A percentile compares a stretch with the other conserved stretches of the same genome.
phyloP scores from a whole-genome alignment of 2,113 vertebrate genomes.

The Dasyprocta punctata region DNA sequence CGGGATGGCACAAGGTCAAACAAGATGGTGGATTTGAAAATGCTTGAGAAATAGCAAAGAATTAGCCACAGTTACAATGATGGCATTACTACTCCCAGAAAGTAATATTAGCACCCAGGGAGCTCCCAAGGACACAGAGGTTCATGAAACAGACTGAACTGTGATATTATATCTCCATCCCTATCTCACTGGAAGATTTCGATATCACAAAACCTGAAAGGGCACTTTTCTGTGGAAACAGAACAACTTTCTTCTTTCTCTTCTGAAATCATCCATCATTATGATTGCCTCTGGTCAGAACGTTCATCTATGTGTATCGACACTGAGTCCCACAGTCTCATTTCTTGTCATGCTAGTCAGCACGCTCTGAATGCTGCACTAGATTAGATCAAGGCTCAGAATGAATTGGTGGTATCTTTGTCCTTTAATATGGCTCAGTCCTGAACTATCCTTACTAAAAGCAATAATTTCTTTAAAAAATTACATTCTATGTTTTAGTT shows the following conservation, averaged over 20 bases:
- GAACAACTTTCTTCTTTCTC: neutral
- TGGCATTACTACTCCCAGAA: neutral
- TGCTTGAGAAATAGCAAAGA: neutral
- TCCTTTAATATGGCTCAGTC: neutral
- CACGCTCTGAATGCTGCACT: accelerated
- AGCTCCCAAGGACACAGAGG: neutral
- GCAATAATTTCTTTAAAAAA: neutral
- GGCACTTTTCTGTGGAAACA: neutral
- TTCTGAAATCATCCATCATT: neutral
- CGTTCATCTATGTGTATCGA: neutral
- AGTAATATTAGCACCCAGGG: accelerated
- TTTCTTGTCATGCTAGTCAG: neutral
- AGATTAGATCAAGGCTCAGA: neutral
- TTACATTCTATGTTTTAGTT: neutral
- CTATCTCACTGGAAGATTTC: neutral
- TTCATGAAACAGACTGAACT: accelerated
- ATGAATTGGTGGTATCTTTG: neutral
- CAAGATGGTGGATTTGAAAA: neutral
- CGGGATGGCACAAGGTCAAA: neutral
- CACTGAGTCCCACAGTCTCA: neutral
- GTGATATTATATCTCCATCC: neutral
- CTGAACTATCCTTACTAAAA: neutral
- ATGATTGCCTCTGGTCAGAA: neutral
- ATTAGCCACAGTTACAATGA: neutral
- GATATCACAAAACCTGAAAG: neutral